Base-by-base conservation (phyloP, 2,888 invertebrate genomes). In the Morpho achilles region DNA sequence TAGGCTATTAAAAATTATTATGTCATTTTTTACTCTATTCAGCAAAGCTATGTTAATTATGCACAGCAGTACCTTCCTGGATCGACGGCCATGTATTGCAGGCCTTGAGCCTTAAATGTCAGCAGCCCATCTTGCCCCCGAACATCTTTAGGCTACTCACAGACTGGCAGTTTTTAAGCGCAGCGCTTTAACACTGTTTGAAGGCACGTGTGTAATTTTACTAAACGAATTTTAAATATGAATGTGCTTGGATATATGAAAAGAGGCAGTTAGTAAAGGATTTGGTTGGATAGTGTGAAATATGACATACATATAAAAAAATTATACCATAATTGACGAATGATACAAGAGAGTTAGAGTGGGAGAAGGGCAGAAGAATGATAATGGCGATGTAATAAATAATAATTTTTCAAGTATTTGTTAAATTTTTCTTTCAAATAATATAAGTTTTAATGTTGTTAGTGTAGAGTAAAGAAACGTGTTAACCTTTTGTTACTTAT, bases 61-160 rank as follows among this genome's bases (percentile, higher is more conserved):
- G 48, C 39, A 32, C 44, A 22, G 43, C 51, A 44, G 45, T 53
- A 61, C 60, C 64, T 66, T 64, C 66, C 61, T 64, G 64, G 62
- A 63, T 59, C 62, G 60, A 50, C 40, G 60, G 39, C 55, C 62
- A 59, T 44, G 58, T 47, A 22, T 39, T 7, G 42, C 53, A 56
- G 58, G 51, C 66, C 64, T 66, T 61, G 59, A 52, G 55, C 50
- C 58, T 61, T 61, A 66, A 66, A 66, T 66, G 66, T 56, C 66
- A 66, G 62, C 58, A 66, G 56, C 61, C 66, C 61, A 60, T 55
- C 58, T 48, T 63, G 66, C 59, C 59, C 64, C 52, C 49, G 45
- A 59, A 61, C 53, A 47, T 50, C 56, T 58, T 56, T 58, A 56
- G 63, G 53, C 41, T n/a, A 0, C 8, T 41, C 8, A 3, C 7